Percentiles rank a stretch among this genome's conserved stretches.
Conservation (phyloP, 2,113 vertebrate species). For the Amblyornis subalaris region DNA sequence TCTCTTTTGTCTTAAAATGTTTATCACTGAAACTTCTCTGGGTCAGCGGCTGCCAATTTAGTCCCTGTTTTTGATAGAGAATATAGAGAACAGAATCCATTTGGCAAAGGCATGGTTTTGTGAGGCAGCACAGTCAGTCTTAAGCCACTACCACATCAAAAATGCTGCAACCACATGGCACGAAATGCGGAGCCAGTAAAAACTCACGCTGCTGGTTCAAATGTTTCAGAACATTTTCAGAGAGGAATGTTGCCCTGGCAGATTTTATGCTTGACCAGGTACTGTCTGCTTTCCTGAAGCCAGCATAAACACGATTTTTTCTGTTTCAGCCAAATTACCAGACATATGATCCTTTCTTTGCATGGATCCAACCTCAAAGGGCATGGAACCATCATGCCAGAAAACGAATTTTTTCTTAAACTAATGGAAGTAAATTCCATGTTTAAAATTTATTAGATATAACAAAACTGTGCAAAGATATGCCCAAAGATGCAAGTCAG, state of each 20-base stretch:
- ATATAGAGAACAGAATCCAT: not conserved
- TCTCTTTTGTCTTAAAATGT: not conserved
- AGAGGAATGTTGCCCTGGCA: not conserved
- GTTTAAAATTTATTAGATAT: not conserved
- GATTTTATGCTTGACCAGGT: slow-evolving; percentile 41
- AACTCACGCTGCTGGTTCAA: not conserved
- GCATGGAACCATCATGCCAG: not conserved
- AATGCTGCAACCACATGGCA: not conserved
- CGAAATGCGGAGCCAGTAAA: not conserved
- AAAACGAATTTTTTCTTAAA: not conserved
- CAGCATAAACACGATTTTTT: slow-evolving; percentile 19
- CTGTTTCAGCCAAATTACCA: slow-evolving; percentile 7
- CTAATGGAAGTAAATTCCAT: not conserved
- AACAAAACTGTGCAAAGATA: not conserved
- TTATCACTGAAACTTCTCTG: not conserved
- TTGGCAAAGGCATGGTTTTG: not conserved
- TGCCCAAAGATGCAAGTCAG: not conserved
- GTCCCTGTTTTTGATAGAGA: not conserved
- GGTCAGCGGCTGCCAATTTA: not conserved
- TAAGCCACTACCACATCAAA: not conserved
- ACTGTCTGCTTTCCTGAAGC: slow-evolving; percentile 5
- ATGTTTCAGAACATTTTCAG: not conserved
- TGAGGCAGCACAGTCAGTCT: not conserved
- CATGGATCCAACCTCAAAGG: not conserved
- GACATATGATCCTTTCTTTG: not conserved